Conservation (phyloP, 92 coral and sea anemone species). For the Porites rus region DNA sequence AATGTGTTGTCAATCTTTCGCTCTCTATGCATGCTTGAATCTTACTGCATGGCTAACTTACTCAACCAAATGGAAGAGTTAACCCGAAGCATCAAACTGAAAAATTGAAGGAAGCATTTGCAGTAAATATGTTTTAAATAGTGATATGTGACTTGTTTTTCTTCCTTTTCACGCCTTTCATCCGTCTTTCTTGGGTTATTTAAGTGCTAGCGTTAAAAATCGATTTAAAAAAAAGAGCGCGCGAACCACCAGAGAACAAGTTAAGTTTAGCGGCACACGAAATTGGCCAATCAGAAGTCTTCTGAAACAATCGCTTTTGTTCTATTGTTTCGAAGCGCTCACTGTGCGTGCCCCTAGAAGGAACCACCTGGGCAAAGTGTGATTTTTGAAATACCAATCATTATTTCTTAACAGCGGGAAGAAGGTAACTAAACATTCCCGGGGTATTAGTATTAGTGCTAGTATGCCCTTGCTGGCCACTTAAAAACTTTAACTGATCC, state of each 20-base stretch:
- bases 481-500: background rate
- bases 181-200: background rate
- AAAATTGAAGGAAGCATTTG: conserved; percentile 21
- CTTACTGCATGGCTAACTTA: conserved; percentile 26
- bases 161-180: background rate
- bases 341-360: conserved; percentile 38
- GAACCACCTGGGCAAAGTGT: conserved; percentile 51
- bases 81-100: conserved; percentile 19
- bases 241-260: background rate
- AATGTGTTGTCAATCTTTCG: conserved; percentile 50
- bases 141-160: no score
- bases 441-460: background rate
- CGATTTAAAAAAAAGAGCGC: background rate
- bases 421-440: conserved; percentile 6
- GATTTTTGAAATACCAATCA: conserved; percentile 37
- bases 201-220: background rate
- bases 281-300: conserved; percentile 42
- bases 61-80: conserved; percentile 34
- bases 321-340: conserved; percentile 3
- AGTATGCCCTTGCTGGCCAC: background rate
- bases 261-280: conserved; percentile 25
- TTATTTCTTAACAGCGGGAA: conserved; percentile 7
- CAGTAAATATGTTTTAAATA: background rate
- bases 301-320: conserved; percentile 53
- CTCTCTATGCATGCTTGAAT: conserved; percentile 66